Evolutionary conservation across 2,888 invertebrate genomes (phyloP), one percentile per base, ranked within the genome.

Genomic region (Dryobotodes eremita): DNA sequence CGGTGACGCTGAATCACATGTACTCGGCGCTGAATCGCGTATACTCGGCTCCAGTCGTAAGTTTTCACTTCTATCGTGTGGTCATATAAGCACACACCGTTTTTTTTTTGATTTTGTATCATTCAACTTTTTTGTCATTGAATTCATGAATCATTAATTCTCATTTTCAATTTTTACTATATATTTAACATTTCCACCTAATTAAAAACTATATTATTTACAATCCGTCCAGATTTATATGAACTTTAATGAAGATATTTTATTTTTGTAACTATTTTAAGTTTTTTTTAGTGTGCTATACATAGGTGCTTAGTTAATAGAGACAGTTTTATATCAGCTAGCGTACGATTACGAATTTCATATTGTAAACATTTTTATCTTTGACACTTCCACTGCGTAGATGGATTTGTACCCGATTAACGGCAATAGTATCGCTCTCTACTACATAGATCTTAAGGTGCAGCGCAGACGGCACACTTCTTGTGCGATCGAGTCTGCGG

Each of bases 171-270:
- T 6, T 31, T 10, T n/a, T 0, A 15, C 23, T 26, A 23, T 26
- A 50, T 26, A 50, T 59, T 65, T 73, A 64, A 70, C 42, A 82
- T 82, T 85, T 85, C 50, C 74, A 76, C 66, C 0, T 23, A 6
- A 64, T 59, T n/a, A 13, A 11, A 62, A 46, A 20, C n/a, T 81
- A 31, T 59, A 70, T 82, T 74, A 80, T 86, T 82, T 66, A 78
- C 57, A 71, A 75, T 89, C 89, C 89, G 89, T 89, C 89, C 89
- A 89, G 66, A 80, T 85, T 77, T 86, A 72, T 75, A 83, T 77
- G 82, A 78, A 80, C 73, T 80, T 85, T 86, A 79, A 79, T 57
- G 66, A 50, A 79, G 31, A 61, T 78, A 66, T 82, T 73, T 83
- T 87, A 81, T 85, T 78, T 80, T 83, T 85, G 76, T 80, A 86